These are phyloP conservation scores for Catharus ustulatus DNA, from an alignment of 2,797 vertebrate species.

Conservation along the genomic window DNA sequence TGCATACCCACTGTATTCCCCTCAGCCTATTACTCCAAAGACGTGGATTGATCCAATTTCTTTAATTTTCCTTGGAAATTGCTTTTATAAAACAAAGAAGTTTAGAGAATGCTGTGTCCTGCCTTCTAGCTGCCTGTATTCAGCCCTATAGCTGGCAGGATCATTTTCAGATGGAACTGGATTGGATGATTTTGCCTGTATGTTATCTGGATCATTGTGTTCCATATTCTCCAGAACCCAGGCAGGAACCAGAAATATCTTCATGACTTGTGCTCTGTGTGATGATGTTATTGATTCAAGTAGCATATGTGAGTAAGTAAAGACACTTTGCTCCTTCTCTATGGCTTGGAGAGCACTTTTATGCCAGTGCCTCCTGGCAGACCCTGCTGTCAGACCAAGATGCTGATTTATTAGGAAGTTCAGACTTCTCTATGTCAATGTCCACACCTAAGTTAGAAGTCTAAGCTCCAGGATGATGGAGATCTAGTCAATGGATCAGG, in stretches of 20 bases:
- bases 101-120: background rate
- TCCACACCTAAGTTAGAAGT: background rate
- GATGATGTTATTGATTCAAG: slow-evolving; percentile 76
- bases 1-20: background rate
- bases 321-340: background rate
- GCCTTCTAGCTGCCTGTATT: background rate
- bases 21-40: background rate
- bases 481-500: background rate
- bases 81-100: background rate
- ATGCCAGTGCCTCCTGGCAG: background rate
- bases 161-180: background rate
- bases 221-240: slow-evolving; percentile 58
- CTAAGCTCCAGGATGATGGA: background rate
- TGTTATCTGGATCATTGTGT: background rate
- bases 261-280: slow-evolving; percentile 81
- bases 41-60: background rate
- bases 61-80: background rate
- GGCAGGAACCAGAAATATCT: slow-evolving; percentile 74
- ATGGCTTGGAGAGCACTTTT: background rate
- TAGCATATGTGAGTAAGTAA: slow-evolving; percentile 16
- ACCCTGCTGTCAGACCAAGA: background rate
- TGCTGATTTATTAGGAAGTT: background rate
- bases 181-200: background rate
- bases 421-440: background rate
- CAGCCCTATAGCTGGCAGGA: background rate